These are phyloP conservation scores for Diaprepes abbreviatus DNA, from an alignment of 2,888 invertebrate species.

Conservation along the genomic window DNA sequence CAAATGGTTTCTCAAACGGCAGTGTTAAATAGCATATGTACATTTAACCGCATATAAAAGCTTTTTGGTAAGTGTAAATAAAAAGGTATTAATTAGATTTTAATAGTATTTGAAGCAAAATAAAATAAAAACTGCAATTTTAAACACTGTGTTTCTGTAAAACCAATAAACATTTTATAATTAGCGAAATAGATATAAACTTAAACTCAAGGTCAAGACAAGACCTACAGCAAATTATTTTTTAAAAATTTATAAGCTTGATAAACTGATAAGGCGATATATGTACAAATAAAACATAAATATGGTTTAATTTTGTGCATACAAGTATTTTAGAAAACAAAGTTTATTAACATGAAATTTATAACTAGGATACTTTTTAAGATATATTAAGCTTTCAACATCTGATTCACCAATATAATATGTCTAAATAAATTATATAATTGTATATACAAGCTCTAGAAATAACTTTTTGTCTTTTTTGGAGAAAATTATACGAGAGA, in stretches of 20 bases:
- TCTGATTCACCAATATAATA: too few relatives aligned
- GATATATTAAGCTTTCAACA: too few relatives aligned
- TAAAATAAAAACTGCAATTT: not conserved
- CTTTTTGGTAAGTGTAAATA: too few relatives aligned
- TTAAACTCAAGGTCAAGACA: constrained; percentile 3
- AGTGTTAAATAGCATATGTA: too few relatives aligned
- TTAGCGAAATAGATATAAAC: not conserved
- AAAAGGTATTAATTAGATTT: not conserved
- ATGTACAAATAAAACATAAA: constrained; percentile 6
- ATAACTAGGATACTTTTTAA: too few relatives aligned
- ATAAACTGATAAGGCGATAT: constrained; percentile 1
- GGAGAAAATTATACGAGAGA: too few relatives aligned
- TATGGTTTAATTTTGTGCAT: not conserved
- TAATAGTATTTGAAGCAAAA: not conserved
- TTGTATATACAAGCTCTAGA: too few relatives aligned
- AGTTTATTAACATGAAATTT: too few relatives aligned
- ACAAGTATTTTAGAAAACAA: not conserved
- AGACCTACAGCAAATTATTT: not conserved
- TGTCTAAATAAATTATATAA: too few relatives aligned
- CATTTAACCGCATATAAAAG: too few relatives aligned
- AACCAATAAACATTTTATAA: not conserved
- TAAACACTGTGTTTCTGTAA: not conserved
- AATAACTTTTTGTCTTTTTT: too few relatives aligned
- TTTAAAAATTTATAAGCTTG: not conserved
- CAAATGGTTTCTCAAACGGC: too few relatives aligned